phyloP scores from a whole-genome alignment of 2,113 vertebrate genomes.

The Pycnonotus jocosus region DNA sequence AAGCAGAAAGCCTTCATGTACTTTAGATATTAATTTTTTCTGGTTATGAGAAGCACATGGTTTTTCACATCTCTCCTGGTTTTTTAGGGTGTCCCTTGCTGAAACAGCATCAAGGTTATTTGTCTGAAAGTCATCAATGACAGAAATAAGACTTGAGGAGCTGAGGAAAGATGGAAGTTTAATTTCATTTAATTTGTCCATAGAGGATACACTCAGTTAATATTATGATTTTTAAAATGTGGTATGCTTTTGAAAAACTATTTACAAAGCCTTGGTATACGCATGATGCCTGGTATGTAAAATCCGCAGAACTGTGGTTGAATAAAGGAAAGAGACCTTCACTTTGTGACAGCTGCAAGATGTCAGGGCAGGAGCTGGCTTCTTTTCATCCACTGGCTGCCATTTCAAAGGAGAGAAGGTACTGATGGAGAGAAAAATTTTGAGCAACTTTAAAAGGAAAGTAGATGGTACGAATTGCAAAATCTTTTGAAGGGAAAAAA shows the following conservation, averaged over 20 bases:
- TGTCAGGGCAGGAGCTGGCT: neutral
- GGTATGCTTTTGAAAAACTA: neutral
- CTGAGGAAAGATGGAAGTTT: neutral
- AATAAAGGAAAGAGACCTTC: neutral
- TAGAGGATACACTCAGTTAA: neutral
- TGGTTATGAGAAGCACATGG: neutral
- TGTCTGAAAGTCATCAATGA: neutral
- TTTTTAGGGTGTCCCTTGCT: neutral
- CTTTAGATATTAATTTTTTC: slow-evolving; percentile 24
- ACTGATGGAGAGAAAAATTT: neutral
- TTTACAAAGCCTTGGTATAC: neutral
- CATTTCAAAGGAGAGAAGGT: neutral
- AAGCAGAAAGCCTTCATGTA: neutral
- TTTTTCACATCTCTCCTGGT: neutral
- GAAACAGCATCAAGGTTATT: neutral
- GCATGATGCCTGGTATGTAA: neutral
- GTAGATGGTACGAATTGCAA: neutral
- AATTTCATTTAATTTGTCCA: neutral
- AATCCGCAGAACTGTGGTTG: neutral
- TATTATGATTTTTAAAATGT: neutral
- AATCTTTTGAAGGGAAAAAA: neutral
- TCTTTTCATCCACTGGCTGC: neutral
- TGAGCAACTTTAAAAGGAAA: neutral
- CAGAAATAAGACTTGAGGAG: neutral
- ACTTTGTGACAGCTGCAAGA: neutral